phyloP scores from a whole-genome alignment of 2,888 invertebrate species.

The Listrodromus nycthemerus region DNA sequence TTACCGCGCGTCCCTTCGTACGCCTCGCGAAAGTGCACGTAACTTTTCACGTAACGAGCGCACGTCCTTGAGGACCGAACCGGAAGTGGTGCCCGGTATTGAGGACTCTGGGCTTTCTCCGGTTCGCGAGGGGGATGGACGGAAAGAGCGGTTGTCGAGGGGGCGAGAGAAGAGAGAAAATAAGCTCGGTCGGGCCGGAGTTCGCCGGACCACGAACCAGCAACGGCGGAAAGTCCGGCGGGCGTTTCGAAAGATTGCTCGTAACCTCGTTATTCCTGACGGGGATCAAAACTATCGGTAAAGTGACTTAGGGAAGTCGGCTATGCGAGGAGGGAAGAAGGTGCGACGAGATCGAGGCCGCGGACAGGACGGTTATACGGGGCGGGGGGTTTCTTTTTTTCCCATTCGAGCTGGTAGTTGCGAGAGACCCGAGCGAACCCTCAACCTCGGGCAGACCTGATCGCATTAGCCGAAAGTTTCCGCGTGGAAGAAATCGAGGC shows the following conservation, averaged over 20 bases:
- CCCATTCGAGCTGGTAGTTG: neutral
- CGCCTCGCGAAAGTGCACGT: neutral
- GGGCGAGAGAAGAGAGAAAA: neutral
- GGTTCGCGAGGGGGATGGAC: constrained; percentile 30
- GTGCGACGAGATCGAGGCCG: constrained; percentile 28
- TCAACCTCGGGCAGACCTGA: constrained; percentile 61
- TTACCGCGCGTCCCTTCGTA: neutral
- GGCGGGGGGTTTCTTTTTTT: constrained; percentile 9
- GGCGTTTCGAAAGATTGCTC: constrained; percentile 73
- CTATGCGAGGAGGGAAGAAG: constrained; percentile 28
- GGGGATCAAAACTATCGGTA: constrained; percentile 76
- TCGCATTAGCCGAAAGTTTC: constrained; percentile 71
- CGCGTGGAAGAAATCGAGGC: constrained; percentile 48
- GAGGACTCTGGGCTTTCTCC: neutral
- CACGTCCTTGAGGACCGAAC: constrained; percentile 47
- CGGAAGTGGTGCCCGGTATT: constrained; percentile 27
- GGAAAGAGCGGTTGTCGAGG: constrained; percentile 32
- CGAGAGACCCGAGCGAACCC: neutral
- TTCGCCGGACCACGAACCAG: neutral
- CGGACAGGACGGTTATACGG: constrained; percentile 31
- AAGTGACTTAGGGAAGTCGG: constrained; percentile 74
- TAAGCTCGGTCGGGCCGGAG: neutral
- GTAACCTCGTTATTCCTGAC: constrained; percentile 75
- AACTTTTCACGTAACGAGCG: constrained; percentile 44
- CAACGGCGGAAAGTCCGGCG: constrained; percentile 45